Evolutionary conservation across 2,113 vertebrate species (phyloP).

Genomic region (Chascanopsetta lugubris): DNA sequence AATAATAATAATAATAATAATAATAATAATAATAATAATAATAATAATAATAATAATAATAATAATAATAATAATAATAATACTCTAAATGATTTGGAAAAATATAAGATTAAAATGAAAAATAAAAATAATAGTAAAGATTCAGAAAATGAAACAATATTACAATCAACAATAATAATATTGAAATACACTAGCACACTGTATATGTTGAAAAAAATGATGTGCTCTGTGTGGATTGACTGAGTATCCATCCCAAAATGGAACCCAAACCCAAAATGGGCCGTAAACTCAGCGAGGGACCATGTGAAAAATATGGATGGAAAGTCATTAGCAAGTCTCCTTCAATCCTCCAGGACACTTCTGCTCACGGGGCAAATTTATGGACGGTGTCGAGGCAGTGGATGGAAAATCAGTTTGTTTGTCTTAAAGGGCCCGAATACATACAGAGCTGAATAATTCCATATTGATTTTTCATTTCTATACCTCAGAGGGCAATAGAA

Average conservation of each 20-base stretch:
- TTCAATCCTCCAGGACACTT: conserved; percentile 21
- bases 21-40: no score
- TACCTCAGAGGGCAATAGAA: conserved; percentile 27
- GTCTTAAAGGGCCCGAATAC: conserved; percentile 6
- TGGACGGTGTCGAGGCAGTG: conserved; percentile 9
- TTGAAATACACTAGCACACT: not conserved
- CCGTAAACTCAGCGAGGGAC: conserved; percentile 16
- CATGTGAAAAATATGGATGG: conserved; percentile 29
- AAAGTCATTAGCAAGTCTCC: conserved; percentile 10
- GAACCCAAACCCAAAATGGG: conserved; percentile 11
- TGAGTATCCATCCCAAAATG: conserved; percentile 16
- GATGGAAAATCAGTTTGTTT: not conserved
- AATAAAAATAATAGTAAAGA: no score
- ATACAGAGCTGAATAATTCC: conserved; percentile 46
- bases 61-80: no score
- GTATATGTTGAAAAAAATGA: not conserved
- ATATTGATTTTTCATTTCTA: conserved; percentile 56
- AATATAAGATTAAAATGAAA: not conserved
- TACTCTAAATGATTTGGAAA: no score
- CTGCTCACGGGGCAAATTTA: conserved; percentile 13
- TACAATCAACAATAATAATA: no score
- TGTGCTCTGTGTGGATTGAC: not conserved
- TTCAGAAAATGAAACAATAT: not conserved
- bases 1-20: no score
- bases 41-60: no score